Base-by-base conservation (phyloP, 2,888 invertebrate genomes). In the Ichneumoninae sp. region DNA sequence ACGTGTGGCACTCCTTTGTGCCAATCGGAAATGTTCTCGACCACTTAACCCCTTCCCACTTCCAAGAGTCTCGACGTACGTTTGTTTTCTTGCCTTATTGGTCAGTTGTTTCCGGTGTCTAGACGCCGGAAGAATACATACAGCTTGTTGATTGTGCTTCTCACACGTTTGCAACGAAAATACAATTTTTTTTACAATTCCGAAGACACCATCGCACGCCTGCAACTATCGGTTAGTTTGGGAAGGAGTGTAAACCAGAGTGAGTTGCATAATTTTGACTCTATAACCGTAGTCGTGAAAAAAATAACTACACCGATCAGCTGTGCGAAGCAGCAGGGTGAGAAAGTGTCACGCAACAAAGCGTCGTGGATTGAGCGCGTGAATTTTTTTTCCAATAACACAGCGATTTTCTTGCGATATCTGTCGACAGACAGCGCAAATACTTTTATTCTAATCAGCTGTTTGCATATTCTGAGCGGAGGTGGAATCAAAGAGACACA, bases 91-190 rank as follows among this genome's bases (percentile, higher is more conserved):
- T 62, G 62, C 30, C 19, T 47, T 47, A 44, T 74, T 47, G 47
- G 47, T 47, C 62, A 74, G 74, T 74, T 62, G 74, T 74, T 62
- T 74, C 74, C 74, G 74, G 74, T 62, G 62, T 74, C n/a, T 66
- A n/a, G 47, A 74, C 74, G 74, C 62, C 74, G 74, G 74, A 44
- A n/a, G 62, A 16, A 62, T 30, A 30, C 30, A 22, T 6, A n/a
- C 16, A 44, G 36, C 36, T n/a, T 36, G 62, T 30, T 16, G n/a
- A 62, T 7, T 62, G 1, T 33, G 4, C 33, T 30, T 16, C 30
- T 33, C 13, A 16, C 30, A 30, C 30, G 3, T 60, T 60, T 60
- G 13, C 19, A 33, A 33, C n/a, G 13, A 13, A 62, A 62, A 62
- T 33, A 26, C 13, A 33, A 16, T 33, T 33, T 26, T 26, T 30